Evolutionary conservation across 2,113 vertebrate genomes (phyloP), one percentile per base, ranked within the genome.

Genomic region (Apodemus sylvaticus): DNA sequence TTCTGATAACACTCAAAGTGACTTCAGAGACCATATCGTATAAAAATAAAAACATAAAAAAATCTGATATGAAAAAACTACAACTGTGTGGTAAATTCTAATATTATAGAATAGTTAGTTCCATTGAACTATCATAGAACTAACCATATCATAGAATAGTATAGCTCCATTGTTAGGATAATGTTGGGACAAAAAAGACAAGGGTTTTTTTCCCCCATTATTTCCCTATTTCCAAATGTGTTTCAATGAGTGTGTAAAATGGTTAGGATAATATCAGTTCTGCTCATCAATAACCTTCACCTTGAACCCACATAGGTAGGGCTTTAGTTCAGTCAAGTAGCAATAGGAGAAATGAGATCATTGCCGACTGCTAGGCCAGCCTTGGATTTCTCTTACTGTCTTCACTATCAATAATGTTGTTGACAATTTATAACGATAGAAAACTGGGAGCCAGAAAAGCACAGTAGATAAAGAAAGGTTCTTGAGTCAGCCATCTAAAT

Each of bases 41-140:
- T 64, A 87, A 86, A 93, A 97, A 90, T 79, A 77, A n/a, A 86
- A 20, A 66, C 36, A 94, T n/a, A 7, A 48, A 88, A 94, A 71
- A 86, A 58, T 86, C 51, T 78, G 78, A 64, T 36, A 90, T 14
- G 14, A 85, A n/a, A 86, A 91, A 16, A 8, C 39, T 85, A 87
- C 0, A 95, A 85, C 58, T 70, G 62, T 71, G 79, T 71, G 7
- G 4, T n/a, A n/a, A n/a, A n/a, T n/a, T n/a, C n/a, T n/a, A n/a
- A n/a, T n/a, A n/a, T n/a, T n/a, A n/a, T n/a, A n/a, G n/a, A n/a
- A n/a, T n/a, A n/a, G n/a, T n/a, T n/a, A n/a, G n/a, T n/a, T n/a
- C n/a, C n/a, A n/a, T n/a, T n/a, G n/a, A n/a, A n/a, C n/a, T n/a
- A n/a, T n/a, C n/a, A n/a, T n/a, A n/a, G n/a, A n/a, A n/a, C n/a